Evolutionary conservation across 2,888 invertebrate genomes (phyloP), one percentile per base, ranked within the genome.

Genomic region (Polyommatus icarus): DNA sequence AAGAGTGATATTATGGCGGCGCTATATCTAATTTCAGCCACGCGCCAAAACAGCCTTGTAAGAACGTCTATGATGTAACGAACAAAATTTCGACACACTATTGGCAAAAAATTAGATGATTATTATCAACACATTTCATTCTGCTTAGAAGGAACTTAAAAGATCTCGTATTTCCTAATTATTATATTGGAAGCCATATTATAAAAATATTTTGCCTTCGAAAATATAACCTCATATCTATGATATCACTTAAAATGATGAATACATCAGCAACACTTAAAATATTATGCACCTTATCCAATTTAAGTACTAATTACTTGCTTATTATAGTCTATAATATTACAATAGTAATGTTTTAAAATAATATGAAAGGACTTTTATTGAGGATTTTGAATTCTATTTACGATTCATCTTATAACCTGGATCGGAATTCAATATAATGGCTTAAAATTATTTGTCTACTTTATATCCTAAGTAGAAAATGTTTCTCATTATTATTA

Each of bases 151-250:
- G 20, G n/a, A 59, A 59, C 7, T 59, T 54, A 20, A 20, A 59
- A 59, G 20, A 20, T 24, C 12, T 61, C 61, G 20, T 24, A 12
- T 61, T 24, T 61, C 24, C 61, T 24, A 61, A 61, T 24, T 61
- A 20, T 12, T 10, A 24, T 24, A 24, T 24, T 61, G 61, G 24
- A 61, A 61, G 24, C 20, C 12, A 61, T 20, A 24, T 20, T 61
- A 61, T 61, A 61, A 61, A 61, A 61, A 61, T 61, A 61, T 61
- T 61, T 61, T 24, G 12, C 61, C 61, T 24, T 61, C 24, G 8
- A 59, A 24, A 24, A 24, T 24, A 24, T 61, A 10, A 61, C 24
- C 12, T 24, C 12, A 24, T 20, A 24, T 61, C 10, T 61, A 61
- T 61, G 24, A 24, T 24, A 24, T 24, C 24, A 24, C 24, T 24